Base-by-base conservation (phyloP, 2,113 vertebrate species). In the Chelonoidis abingdonii region DNA sequence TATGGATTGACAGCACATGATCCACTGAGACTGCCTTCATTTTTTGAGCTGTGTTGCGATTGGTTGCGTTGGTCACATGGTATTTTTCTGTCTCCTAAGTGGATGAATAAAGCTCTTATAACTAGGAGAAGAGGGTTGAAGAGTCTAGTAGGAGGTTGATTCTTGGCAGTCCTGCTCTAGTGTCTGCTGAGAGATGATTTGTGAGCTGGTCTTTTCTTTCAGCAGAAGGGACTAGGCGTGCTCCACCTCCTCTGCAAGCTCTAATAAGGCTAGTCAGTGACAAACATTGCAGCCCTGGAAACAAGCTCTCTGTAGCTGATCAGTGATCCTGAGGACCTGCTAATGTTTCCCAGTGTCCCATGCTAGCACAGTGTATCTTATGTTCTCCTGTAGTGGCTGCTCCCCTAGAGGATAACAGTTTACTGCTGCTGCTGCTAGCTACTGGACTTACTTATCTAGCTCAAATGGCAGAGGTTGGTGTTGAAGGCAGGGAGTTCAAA, bases 301-400 rank as follows among this genome's bases (percentile, higher is more conserved):
- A 5, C 3, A 0, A 21, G 91, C 56, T 83, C 25, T 59, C 84
- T 44, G 25, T 1, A 65, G 0, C 44, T 82, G 81, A 0, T 0
- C n/a, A 22, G 93, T 56, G 52, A 41, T 86, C 35, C 5, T 10
- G 47, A 1, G 0, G 31, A 84, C 91, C 38, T 49, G n/a, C n/a
- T 80, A 0, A 0, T 12, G 62, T 62, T 65, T 65, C 80, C 27
- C 2, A 27, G 29, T 29, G 41, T 47, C 38, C 47, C 41, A 12
- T 75, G 69, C n/a, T 38, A 41, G n/a, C 8, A 41, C n/a, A 12
- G 2, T 14, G 75, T 3, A 11, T 76, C 41, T 14, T 47, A 13
- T 5, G 3, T 47, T 27, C 75, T 6, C 25, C 22, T 27, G 38
- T 14, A 78, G 41, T 41, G 75, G 38, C 38, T 27, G 24, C 6